phyloP scores from a whole-genome alignment of 2,113 vertebrate genomes.

The Regulus satrapa region DNA sequence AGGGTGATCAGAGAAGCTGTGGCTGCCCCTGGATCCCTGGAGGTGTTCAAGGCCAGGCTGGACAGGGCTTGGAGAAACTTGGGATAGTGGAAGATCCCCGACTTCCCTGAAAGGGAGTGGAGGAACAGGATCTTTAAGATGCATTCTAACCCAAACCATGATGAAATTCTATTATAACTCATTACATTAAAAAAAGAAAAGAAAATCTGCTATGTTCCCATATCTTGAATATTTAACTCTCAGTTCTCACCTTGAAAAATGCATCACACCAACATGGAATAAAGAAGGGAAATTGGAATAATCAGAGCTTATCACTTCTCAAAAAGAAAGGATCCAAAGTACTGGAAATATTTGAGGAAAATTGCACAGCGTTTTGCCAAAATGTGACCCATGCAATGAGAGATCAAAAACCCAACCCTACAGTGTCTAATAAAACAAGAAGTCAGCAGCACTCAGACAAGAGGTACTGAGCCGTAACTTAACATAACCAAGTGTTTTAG shows the following conservation, averaged over 20 bases:
- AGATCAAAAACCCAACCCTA: not conserved
- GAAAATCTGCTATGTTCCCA: fast-evolving
- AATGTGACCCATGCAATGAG: fast-evolving
- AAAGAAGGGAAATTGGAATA: not conserved
- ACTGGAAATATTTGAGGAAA: not conserved
- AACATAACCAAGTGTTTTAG: not conserved
- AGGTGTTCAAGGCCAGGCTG: fast-evolving
- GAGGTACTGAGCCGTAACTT: not conserved
- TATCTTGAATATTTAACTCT: too few species aligned
- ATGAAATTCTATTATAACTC: not conserved
- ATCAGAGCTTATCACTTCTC: not conserved
- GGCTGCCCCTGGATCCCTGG: not conserved
- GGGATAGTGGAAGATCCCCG: not conserved
- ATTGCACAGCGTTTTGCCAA: not conserved
- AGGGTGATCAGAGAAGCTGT: not conserved
- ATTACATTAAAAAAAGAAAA: too few species aligned
- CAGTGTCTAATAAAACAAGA: not conserved
- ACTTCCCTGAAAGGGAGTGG: not conserved
- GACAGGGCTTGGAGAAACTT: fast-evolving
- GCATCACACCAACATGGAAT: fast-evolving
- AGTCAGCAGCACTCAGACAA: not conserved
- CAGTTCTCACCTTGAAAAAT: not conserved
- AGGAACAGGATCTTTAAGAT: fast-evolving
- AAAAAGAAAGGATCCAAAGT: not conserved
- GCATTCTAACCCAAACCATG: not conserved